Conservation (phyloP, 2,797 vertebrate species). For the Amblyraja radiata region DNA sequence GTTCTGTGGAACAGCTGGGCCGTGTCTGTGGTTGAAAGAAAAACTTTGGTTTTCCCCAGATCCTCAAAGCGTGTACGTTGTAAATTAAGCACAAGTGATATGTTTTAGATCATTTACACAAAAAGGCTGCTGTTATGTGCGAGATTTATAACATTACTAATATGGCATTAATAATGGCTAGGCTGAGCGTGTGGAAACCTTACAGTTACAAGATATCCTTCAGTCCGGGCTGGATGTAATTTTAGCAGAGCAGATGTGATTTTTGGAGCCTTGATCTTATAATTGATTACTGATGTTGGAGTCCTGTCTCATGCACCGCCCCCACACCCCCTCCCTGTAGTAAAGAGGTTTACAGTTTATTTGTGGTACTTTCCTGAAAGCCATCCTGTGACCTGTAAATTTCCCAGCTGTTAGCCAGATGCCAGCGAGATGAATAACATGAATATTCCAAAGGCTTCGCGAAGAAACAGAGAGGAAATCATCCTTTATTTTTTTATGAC, state of each 20-base stretch:
- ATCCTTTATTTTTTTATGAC: constrained; percentile 27
- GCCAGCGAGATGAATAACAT: constrained; percentile 28
- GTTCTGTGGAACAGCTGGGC: background rate
- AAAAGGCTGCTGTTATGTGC: background rate
- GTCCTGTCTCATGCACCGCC: background rate
- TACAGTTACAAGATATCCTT: constrained; percentile 17
- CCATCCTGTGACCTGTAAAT: constrained; percentile 36
- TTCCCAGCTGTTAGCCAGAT: constrained; percentile 38
- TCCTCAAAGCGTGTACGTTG: background rate
- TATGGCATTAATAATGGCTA: constrained; percentile 25
- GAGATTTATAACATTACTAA: background rate
- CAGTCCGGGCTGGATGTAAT: constrained; percentile 34
- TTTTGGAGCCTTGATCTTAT: constrained; percentile 34
- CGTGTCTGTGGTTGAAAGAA: background rate
- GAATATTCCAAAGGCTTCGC: constrained; percentile 30
- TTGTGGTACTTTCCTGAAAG: constrained; percentile 36
- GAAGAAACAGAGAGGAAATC: constrained; percentile 20
- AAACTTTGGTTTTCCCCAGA: background rate
- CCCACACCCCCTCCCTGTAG: background rate
- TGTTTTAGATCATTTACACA: background rate
- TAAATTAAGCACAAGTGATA: background rate
- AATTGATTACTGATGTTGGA: constrained; percentile 34
- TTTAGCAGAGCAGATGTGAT: constrained; percentile 34
- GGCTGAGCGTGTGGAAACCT: background rate
- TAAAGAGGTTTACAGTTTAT: constrained; percentile 37